These are phyloP conservation scores for Euplagia quadripunctaria DNA, from an alignment of 2,888 invertebrate species.

Conservation along the genomic window DNA sequence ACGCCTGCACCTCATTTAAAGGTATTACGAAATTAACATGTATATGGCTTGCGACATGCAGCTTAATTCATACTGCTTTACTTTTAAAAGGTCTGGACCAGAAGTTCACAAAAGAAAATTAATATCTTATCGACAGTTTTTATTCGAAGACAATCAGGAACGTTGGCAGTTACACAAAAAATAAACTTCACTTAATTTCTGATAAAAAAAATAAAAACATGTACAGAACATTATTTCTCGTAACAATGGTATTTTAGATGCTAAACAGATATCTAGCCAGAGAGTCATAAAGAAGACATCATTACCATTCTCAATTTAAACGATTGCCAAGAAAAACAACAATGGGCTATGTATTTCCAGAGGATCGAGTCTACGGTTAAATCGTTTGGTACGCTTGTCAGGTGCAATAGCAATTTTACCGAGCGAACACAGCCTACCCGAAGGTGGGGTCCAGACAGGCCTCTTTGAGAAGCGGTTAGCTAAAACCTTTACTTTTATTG, in stretches of 20 bases:
- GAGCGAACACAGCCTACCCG: slow-evolving; percentile 53
- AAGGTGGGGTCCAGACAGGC: slow-evolving; percentile 62
- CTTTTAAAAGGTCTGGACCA: not conserved
- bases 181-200: not conserved
- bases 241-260: not conserved
- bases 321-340: slow-evolving; percentile 47
- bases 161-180: not conserved
- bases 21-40: not conserved
- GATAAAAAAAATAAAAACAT: no score
- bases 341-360: slow-evolving; percentile 37
- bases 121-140: not conserved
- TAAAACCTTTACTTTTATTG: slow-evolving; percentile 67
- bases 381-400: slow-evolving; percentile 68
- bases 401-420: slow-evolving; percentile 75
- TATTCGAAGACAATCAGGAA: not conserved
- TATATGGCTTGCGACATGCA: not conserved
- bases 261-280: slow-evolving; percentile 26
- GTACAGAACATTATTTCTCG: not conserved
- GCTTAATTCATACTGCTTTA: not conserved
- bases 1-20: not conserved
- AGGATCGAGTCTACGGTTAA: slow-evolving; percentile 40
- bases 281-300: slow-evolving; percentile 44
- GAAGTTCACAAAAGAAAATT: not conserved
- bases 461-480: slow-evolving; percentile 69
- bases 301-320: slow-evolving; percentile 46